phyloP scores from a whole-genome alignment of 2,113 vertebrate species.

The Sapajus apella region DNA sequence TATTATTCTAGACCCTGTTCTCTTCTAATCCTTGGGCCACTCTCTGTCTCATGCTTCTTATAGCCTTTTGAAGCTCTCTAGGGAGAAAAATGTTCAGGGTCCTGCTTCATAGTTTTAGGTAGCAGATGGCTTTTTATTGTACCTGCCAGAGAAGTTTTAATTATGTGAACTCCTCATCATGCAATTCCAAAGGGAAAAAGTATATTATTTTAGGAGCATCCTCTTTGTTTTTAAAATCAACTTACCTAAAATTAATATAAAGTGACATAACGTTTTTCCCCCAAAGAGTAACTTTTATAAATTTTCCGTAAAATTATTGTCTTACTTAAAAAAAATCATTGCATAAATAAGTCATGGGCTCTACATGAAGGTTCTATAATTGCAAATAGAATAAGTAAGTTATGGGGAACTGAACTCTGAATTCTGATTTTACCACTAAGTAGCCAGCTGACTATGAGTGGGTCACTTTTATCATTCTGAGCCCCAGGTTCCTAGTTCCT shows the following conservation, averaged over 20 bases:
- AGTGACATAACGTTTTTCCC: neutral
- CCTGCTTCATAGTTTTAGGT: constrained; percentile 24
- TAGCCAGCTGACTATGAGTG: neutral
- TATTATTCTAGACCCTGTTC: constrained; percentile 17
- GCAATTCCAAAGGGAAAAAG: constrained; percentile 21
- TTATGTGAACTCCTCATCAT: constrained; percentile 52
- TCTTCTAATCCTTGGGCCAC: neutral
- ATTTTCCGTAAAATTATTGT: neutral
- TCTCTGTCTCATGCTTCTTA: neutral
- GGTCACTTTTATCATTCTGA: neutral
- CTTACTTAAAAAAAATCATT: neutral
- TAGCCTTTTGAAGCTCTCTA: neutral
- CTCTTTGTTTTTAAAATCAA: neutral
- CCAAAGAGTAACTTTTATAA: neutral
- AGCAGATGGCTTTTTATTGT: constrained; percentile 52
- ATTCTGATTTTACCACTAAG: neutral
- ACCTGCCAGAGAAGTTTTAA: constrained; percentile 60
- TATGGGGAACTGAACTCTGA: neutral
- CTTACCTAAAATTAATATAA: constrained; percentile 35
- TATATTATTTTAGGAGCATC: constrained; percentile 55
- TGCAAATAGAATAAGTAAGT: neutral
- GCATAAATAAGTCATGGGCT: neutral
- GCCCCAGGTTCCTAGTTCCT: neutral
- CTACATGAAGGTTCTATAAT: neutral
- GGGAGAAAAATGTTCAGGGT: neutral